Evolutionary conservation across 1,140 invertebrate genomes (phyloP).

Genomic region (Calliopsis andreniformis): DNA sequence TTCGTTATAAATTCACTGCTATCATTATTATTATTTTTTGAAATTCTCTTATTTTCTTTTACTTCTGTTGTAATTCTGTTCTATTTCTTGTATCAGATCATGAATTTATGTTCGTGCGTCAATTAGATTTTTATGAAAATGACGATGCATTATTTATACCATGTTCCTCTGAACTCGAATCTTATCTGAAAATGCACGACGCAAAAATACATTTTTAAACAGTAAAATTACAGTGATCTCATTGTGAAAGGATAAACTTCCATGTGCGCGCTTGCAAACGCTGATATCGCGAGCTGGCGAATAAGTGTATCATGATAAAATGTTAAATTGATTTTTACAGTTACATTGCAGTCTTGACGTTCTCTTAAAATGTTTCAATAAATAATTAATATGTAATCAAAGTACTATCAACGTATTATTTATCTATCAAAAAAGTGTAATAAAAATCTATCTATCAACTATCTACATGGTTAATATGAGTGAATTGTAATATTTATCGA

Average conservation of each 20-base stretch:
- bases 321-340: background rate
- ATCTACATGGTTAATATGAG: too few species aligned
- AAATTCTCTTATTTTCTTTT: too few species aligned
- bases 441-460: too few species aligned
- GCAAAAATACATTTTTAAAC: constrained; percentile 1
- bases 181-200: background rate
- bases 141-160: too few species aligned
- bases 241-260: constrained; percentile 5
- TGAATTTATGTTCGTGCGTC: background rate
- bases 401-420: too few species aligned
- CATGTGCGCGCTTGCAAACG: background rate
- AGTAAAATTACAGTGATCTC: constrained; percentile 8
- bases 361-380: background rate
- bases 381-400: too few species aligned
- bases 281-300: background rate
- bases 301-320: background rate
- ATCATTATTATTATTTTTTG: too few species aligned
- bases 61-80: too few species aligned
- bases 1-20: too few species aligned
- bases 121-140: background rate
- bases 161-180: background rate
- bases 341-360: background rate
- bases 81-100: background rate
- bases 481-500: too few species aligned
- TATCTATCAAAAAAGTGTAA: too few species aligned